Conservation (phyloP, 2,888 invertebrate species). For the Andrena haemorrhoa region DNA sequence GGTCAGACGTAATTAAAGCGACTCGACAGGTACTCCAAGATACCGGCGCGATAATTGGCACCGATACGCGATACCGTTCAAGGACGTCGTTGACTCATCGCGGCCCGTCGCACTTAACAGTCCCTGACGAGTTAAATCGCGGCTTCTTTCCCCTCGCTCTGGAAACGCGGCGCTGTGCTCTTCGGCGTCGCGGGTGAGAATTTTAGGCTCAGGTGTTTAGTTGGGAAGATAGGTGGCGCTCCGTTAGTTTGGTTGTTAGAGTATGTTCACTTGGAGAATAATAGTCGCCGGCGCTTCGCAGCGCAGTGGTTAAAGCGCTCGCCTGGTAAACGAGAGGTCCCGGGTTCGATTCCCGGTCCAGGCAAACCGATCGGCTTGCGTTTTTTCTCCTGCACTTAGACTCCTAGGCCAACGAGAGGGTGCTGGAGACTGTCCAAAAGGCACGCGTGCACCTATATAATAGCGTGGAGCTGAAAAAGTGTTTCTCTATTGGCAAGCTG, state of each 20-base stretch:
- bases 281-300: no score
- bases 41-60: conserved; percentile 20
- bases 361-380: no score
- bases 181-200: background rate
- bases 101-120: conserved; percentile 26
- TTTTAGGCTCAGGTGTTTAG: background rate
- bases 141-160: background rate
- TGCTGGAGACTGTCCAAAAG: background rate
- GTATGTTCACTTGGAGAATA: no score
- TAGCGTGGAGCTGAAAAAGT: background rate
- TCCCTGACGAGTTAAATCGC: no score
- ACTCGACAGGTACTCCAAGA: conserved; percentile 7
- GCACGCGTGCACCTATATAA: background rate
- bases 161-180: background rate
- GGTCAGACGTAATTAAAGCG: conserved; percentile 42
- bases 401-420: no score
- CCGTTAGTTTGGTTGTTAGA: no score
- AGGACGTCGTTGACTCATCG: conserved; percentile 7
- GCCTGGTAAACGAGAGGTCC: no score
- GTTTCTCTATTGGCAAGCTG: background rate
- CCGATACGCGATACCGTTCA: conserved; percentile 22
- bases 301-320: no score
- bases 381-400: no score
- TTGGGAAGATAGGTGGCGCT: no score
- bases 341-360: no score